phyloP scores from a whole-genome alignment of 2,888 invertebrate genomes.

The Tipula confusa region DNA sequence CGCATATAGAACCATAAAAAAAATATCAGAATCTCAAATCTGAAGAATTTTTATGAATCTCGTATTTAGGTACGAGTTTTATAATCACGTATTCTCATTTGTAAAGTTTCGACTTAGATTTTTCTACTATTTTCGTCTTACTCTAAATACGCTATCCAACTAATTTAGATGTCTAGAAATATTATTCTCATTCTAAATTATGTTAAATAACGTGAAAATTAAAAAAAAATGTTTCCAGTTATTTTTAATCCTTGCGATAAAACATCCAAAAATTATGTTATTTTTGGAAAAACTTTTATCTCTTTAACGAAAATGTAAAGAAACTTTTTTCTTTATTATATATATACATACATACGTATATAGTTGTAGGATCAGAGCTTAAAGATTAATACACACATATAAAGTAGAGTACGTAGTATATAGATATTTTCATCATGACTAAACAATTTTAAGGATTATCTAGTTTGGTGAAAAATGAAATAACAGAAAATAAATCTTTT shows the following conservation, averaged over 20 bases:
- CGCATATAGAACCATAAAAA: not conserved
- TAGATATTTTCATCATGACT: not conserved
- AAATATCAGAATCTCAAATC: not conserved
- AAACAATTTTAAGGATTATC: not conserved
- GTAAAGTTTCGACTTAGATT: not conserved
- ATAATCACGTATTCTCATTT: not conserved
- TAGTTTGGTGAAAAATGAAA: not conserved
- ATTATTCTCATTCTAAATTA: not conserved
- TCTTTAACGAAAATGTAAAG: not conserved
- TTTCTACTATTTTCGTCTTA: not conserved
- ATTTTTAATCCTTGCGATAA: conserved; percentile 4
- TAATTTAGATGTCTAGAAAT: not conserved
- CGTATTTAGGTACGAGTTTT: not conserved
- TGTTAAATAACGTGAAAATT: not conserved
- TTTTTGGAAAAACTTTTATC: not conserved
- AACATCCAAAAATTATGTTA: not conserved
- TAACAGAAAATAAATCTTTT: not conserved
- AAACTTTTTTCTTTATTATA: not conserved
- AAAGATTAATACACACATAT: conserved; percentile 14
- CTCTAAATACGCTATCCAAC: not conserved
- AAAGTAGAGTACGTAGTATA: too few species aligned
- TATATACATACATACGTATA: not conserved
- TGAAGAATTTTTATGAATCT: not conserved
- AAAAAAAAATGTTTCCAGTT: not conserved
- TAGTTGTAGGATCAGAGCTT: conserved; percentile 20